phyloP scores from a whole-genome alignment of 2,113 vertebrate genomes.

The Microcebus lehilahytsara region DNA sequence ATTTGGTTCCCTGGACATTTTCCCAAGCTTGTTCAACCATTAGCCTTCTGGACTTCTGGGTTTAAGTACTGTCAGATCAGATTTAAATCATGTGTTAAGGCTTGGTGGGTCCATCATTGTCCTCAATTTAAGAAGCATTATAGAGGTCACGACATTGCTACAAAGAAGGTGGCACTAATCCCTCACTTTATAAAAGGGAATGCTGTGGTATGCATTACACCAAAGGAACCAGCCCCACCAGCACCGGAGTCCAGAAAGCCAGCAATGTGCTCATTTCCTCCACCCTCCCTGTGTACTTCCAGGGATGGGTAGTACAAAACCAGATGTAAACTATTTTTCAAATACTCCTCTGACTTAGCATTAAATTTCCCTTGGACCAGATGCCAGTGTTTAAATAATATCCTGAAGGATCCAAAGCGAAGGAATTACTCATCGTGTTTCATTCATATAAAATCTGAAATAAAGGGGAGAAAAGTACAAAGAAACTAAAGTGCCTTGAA shows the following conservation, averaged over 20 bases:
- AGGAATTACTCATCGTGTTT: slow-evolving; percentile 67
- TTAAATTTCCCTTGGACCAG: slow-evolving; percentile 59
- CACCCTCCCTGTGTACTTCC: neutral
- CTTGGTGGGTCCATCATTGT: slow-evolving; percentile 67
- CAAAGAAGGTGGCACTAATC: slow-evolving; percentile 66
- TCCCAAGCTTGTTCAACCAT: slow-evolving; percentile 72
- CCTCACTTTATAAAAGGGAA: slow-evolving; percentile 22
- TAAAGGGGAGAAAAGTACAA: slow-evolving; percentile 28
- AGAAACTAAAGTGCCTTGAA: slow-evolving; percentile 43
- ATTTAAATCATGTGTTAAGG: slow-evolving; percentile 65
- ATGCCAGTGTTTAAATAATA: slow-evolving; percentile 64
- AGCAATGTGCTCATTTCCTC: neutral
- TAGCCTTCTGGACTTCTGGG: slow-evolving; percentile 63
- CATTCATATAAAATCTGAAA: slow-evolving; percentile 50
- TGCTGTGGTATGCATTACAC: neutral
- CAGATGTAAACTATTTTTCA: slow-evolving; percentile 63
- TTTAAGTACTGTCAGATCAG: slow-evolving; percentile 72
- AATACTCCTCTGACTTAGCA: slow-evolving; percentile 60
- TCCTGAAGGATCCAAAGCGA: slow-evolving; percentile 60
- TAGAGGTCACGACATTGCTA: slow-evolving; percentile 57
- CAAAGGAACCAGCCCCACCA: neutral
- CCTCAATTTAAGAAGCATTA: slow-evolving; percentile 68
- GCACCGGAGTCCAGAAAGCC: neutral
- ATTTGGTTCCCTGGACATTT: slow-evolving; percentile 50
- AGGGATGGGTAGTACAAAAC: slow-evolving; percentile 37